phyloP scores from a whole-genome alignment of 2,797 vertebrate genomes.

The Poecilia gillii region DNA sequence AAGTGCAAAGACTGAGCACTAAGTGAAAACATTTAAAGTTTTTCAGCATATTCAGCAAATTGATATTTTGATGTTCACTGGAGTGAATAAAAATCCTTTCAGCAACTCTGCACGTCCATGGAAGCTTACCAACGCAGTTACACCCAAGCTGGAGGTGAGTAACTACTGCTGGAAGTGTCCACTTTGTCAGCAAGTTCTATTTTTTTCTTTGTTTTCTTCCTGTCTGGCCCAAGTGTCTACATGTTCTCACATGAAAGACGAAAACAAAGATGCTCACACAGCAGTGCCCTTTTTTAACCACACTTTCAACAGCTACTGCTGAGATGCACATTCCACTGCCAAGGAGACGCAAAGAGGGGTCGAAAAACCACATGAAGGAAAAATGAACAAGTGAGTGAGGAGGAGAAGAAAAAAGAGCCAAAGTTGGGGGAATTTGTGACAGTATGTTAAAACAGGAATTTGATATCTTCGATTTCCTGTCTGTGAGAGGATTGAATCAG shows the following conservation, averaged over 20 bases:
- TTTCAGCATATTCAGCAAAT: background rate
- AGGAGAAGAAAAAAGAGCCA: background rate
- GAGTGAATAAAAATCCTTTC: background rate
- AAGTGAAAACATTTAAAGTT: background rate
- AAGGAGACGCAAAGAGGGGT: constrained; percentile 31
- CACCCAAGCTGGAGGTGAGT: constrained; percentile 21
- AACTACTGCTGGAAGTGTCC: constrained; percentile 25
- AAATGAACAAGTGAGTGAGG: constrained; percentile 55
- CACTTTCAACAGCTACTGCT: constrained; percentile 72
- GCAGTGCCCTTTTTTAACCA: constrained; percentile 68
- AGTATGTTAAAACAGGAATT: constrained; percentile 40
- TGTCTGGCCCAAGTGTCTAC: constrained; percentile 25
- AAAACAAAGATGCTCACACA: constrained; percentile 40
- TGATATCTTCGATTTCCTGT: constrained; percentile 68
- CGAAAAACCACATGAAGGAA: constrained; percentile 44
- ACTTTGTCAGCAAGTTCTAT: constrained; percentile 15
- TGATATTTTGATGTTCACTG: background rate
- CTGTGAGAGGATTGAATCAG: constrained; percentile 42
- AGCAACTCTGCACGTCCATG: constrained; percentile 16
- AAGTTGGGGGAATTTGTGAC: constrained; percentile 13
- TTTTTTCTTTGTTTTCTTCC: constrained; percentile 22
- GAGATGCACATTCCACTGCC: constrained; percentile 74
- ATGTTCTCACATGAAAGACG: constrained; percentile 43
- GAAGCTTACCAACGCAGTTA: background rate
- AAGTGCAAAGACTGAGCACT: background rate